A percentile compares a stretch with the other conserved stretches of the same genome.
Evolutionary conservation across 1,140 invertebrate genomes (phyloP).

Genomic region (Aplysia californica): DNA sequence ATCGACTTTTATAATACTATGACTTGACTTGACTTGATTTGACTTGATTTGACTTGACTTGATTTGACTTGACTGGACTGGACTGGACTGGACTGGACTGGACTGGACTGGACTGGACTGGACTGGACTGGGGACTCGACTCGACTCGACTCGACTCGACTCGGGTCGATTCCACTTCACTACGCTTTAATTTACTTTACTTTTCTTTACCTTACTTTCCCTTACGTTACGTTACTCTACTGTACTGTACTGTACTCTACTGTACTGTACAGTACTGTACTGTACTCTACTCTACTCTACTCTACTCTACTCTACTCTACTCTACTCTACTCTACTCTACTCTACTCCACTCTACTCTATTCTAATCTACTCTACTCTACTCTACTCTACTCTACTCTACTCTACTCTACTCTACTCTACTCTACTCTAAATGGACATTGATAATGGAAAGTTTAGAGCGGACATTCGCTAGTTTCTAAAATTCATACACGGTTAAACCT

Average conservation of each 20-base stretch:
- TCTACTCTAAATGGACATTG: background rate
- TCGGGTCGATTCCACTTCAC: background rate
- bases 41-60: background rate
- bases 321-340: background rate
- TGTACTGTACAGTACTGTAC: background rate
- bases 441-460: background rate
- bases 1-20: constrained; percentile 11
- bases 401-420: background rate
- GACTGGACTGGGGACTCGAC: background rate
- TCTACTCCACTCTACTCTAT: background rate
- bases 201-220: background rate
- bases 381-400: background rate
- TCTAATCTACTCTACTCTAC: background rate
- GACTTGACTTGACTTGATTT: background rate
- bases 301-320: background rate
- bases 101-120: background rate
- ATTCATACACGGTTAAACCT: background rate
- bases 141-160: background rate
- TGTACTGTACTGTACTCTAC: background rate
- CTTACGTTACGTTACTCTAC: background rate
- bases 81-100: background rate
- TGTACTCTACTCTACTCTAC: background rate
- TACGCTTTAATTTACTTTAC: background rate
- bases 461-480: no score
- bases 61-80: background rate